Base-by-base conservation (phyloP, 2,113 vertebrate species). In the Pteruthius melanotis region DNA sequence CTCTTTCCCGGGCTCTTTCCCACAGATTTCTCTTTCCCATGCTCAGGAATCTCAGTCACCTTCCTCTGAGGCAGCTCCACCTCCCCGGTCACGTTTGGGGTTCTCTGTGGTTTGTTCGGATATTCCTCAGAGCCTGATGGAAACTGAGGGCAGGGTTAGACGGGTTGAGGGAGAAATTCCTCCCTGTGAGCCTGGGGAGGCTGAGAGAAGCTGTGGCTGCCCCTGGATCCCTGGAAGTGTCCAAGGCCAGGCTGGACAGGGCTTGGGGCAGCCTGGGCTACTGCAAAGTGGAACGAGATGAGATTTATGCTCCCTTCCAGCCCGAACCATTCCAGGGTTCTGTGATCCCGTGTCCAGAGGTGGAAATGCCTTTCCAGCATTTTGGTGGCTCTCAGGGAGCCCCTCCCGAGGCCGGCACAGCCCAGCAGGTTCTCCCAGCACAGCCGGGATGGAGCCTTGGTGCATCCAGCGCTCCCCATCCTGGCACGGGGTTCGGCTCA, bases 31-130 rank as follows among this genome's bases (percentile, higher is more conserved):
- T 21, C 23, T 15, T 23, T 31, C 33, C 65, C 6, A 0, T 10
- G 24, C 54, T 65, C 52, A 7, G 30, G 7, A 57, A 39, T 27
- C 40, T 39, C 28, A 0, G 19, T 5, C 2, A 1, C 44, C 35
- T 50, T 18, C 20, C 47, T 17, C 33, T 0, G 3, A 4, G n/a
- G 40, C 44, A 35, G 70, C 22, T 1, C 0, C 23, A 0, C 45
- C 0, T 6, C 28, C 60, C 13, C 1, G 0, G 1, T 4, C 3
- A 1, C 2, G 9, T 24, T 21, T 1, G 14, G 26, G 45, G n/a
- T 12, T 44, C 31, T 20, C 17, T 9, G 50, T 1, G 44, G 1
- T n/a, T n/a, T 20, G 8, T 8, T 39, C 10, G 2, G 18, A 2
- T 17, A 4, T 53, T 28, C 39, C 60, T 15, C 0, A 7, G 30